Evolutionary conservation across 2,888 invertebrate genomes (phyloP), one percentile per base, ranked within the genome.

Genomic region (Athrips mouffetella): DNA sequence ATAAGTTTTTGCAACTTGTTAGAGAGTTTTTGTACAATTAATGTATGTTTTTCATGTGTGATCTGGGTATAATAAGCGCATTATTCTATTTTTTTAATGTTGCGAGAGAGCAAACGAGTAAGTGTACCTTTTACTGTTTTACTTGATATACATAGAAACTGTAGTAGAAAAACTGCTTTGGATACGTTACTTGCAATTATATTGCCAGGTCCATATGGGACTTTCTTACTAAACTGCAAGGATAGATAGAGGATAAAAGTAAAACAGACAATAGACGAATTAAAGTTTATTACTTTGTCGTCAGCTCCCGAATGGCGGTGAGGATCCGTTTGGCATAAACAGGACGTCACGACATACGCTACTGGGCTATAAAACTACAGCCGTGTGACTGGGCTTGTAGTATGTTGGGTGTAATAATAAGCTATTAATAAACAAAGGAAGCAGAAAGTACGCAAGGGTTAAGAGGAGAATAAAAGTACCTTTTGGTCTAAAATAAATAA

Each of bases 271-370:
- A 83, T 77, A 70, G 76, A 61, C 65, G 64, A 79, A 82, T 85
- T 80, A 81, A 80, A 80, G 79, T 84, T 83, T 82, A 83, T 84
- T 80, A 72, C 71, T 73, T 60, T 63, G 62, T 67, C 71, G 74
- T 63, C 67, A 63, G 79, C 80, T 76, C 74, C 78, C 65, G 75
- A 72, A 71, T 66, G 65, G 65, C 66, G 62, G 58, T 60, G 60
- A 62, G 50, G 59, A 60, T 66, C 57, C 64, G 66, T 72, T 75
- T 67, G 65, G 68, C 65, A 70, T 73, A 73, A 78, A 79, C 80
- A 79, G 78, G 78, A 80, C 75, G 76, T 76, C 76, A 75, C 75
- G 73, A 66, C 58, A 57, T 58, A 60, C 55, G 71, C 71, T 70
- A 70, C 73, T 58, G 64, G 63, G 69, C 58, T 60, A 68, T 72